These are phyloP conservation scores for Hylaeus volcanicus DNA, from an alignment of 1,140 invertebrate genomes.

Conservation along the genomic window DNA sequence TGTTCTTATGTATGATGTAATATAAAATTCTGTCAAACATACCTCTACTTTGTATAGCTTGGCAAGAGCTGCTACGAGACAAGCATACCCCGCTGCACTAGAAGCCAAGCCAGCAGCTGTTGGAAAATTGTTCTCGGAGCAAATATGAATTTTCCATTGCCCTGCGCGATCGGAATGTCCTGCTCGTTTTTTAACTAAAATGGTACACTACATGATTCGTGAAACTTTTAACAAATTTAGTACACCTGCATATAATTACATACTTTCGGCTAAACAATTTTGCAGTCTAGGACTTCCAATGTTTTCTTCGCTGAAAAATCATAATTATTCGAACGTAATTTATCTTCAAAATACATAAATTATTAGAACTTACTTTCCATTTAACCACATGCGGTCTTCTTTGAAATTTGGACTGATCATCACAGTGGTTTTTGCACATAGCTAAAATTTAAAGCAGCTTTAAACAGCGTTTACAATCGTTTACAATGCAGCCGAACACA, in stretches of 20 bases:
- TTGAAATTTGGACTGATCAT: slow-evolving; percentile 86
- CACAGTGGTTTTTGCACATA: slow-evolving; percentile 95
- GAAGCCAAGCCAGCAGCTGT: slow-evolving; percentile 98
- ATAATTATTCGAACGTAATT: slow-evolving; percentile 20
- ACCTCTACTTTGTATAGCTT: slow-evolving; percentile 87
- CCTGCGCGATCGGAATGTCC: slow-evolving; percentile 76
- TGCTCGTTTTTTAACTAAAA: slow-evolving; percentile 79
- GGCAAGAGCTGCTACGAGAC: slow-evolving; percentile 87
- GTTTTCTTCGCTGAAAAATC: slow-evolving; percentile 84
- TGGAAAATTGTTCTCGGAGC: slow-evolving; percentile 98
- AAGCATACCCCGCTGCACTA: slow-evolving; percentile 98
- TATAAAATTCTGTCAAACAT: slow-evolving; percentile 15
- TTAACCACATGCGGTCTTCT: slow-evolving; percentile 93
- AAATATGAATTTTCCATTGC: slow-evolving; percentile 91
- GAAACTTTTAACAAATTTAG: not conserved
- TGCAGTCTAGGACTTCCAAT: slow-evolving; percentile 87
- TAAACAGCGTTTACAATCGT: slow-evolving; percentile 18
- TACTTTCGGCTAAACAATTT: slow-evolving; percentile 90
- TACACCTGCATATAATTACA: slow-evolving; percentile 65
- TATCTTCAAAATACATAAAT: slow-evolving; percentile 24
- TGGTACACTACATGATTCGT: slow-evolving; percentile 30
- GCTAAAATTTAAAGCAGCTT: slow-evolving; percentile 80
- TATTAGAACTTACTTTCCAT: slow-evolving; percentile 84
- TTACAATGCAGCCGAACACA: slow-evolving; percentile 37
- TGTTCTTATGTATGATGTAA: slow-evolving; percentile 5